Percentiles rank a stretch among this genome's conserved stretches.
phyloP scores from a whole-genome alignment of 2,113 vertebrate genomes.

The Aphyosemion australe region DNA sequence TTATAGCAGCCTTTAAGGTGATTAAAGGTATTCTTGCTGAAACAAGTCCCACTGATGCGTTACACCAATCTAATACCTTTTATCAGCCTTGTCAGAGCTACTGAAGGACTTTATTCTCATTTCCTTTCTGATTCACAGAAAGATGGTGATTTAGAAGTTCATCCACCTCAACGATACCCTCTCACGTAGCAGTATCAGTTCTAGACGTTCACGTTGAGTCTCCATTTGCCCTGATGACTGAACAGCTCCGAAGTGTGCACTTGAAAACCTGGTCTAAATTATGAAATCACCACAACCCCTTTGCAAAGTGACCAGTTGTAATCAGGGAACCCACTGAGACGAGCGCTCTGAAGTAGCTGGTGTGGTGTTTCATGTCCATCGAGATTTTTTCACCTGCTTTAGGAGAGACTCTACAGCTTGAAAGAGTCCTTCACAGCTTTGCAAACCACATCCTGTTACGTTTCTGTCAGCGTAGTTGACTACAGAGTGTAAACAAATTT shows the following conservation, averaged over 20 bases:
- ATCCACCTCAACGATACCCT: background rate
- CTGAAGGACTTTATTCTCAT: background rate
- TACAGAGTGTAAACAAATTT: constrained; percentile 36
- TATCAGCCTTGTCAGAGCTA: background rate
- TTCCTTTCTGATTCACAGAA: constrained; percentile 11
- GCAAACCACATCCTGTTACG: constrained; percentile 11
- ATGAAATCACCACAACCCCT: constrained; percentile 41
- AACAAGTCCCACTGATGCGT: too few species aligned
- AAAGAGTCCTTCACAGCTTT: constrained; percentile 21
- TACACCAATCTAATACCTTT: too few species aligned
- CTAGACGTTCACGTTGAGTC: constrained; percentile 18
- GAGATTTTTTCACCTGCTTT: background rate
- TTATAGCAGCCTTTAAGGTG: too few species aligned
- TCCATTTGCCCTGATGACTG: constrained; percentile 40
- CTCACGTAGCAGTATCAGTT: background rate
- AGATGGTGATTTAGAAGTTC: background rate
- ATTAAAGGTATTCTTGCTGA: too few species aligned
- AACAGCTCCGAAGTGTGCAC: constrained; percentile 32
- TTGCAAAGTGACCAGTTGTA: constrained; percentile 37
- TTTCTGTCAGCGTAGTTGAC: constrained; percentile 10
- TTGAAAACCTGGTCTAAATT: constrained; percentile 41
- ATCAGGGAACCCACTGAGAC: constrained; percentile 35
- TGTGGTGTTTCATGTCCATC: constrained; percentile 5
- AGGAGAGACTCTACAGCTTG: constrained; percentile 1
- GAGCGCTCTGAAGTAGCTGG: constrained; percentile 25